A percentile compares a stretch with the other conserved stretches of the same genome.
phyloP scores from a whole-genome alignment of 2,888 invertebrate species.

The Geotrupes spiniger region DNA sequence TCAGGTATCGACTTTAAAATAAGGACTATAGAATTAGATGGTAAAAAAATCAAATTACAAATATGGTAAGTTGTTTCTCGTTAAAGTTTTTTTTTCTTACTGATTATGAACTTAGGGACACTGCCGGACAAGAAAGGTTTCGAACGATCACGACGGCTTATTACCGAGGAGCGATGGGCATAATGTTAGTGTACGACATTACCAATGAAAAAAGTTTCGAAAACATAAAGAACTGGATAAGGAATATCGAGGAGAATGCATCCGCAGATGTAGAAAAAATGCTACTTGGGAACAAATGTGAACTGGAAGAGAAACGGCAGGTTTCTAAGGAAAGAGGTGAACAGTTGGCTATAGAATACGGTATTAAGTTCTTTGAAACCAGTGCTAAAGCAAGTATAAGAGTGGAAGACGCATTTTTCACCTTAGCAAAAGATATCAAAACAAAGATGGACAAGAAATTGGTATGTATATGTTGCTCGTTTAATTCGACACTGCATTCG shows the following conservation, averaged over 20 bases:
- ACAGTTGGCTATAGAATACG: conserved; percentile 95
- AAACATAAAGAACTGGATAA: conserved; percentile 98
- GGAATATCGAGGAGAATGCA: conserved; percentile 99
- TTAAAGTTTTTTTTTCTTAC: conserved; percentile 9
- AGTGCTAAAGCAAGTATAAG: conserved; percentile 97
- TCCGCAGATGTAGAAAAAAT: conserved; percentile 99
- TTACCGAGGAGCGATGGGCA: conserved; percentile 99
- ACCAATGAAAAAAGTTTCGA: conserved; percentile 99
- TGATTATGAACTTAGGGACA: conserved; percentile 75
- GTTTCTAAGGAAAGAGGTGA: conserved; percentile 96
- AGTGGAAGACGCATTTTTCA: conserved; percentile 97
- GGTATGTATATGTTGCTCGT: conserved; percentile 62
- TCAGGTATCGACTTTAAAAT: conserved; percentile 99
- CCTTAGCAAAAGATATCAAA: conserved; percentile 95
- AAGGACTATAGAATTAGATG: conserved; percentile 96
- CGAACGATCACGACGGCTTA: conserved; percentile 99
- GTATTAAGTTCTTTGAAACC: conserved; percentile 99
- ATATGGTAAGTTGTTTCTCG: conserved; percentile 96
- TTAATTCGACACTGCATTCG: conserved; percentile 9
- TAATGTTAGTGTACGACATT: conserved; percentile 98
- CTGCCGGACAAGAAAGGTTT: conserved; percentile 98
- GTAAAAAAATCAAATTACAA: conserved; percentile 98
- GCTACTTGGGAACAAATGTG: conserved; percentile 99
- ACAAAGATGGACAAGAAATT: conserved; percentile 98
- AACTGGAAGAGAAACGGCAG: conserved; percentile 92